These are phyloP conservation scores for Drosophila fuyamai DNA, from an alignment of 1,140 invertebrate species.

Conservation along the genomic window DNA sequence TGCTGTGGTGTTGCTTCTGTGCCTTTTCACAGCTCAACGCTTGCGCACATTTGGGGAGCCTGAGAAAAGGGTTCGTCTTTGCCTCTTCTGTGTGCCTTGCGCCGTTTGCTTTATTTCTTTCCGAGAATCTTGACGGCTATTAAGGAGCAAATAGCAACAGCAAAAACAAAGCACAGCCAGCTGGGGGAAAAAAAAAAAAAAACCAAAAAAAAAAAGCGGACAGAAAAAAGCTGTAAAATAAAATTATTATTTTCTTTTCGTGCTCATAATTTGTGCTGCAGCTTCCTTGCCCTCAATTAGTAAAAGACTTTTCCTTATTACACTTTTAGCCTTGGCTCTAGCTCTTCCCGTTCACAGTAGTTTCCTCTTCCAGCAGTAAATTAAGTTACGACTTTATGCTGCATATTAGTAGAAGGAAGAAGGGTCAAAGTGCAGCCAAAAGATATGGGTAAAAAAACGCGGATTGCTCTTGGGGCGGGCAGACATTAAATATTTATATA, in stretches of 20 bases:
- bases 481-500: conserved; percentile 28
- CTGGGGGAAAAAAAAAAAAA: not conserved
- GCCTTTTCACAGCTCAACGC: conserved; percentile 82
- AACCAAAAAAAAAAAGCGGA: not conserved
- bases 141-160: conserved; percentile 61
- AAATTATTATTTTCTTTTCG: conserved; percentile 83
- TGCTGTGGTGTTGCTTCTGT: conserved; percentile 41
- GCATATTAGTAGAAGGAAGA: conserved; percentile 33
- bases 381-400: conserved; percentile 45
- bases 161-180: conserved; percentile 16
- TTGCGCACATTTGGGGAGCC: conserved; percentile 67
- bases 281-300: conserved; percentile 68
- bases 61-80: conserved; percentile 64
- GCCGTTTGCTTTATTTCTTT: conserved; percentile 70
- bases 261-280: conserved; percentile 69
- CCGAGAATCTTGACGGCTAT: conserved; percentile 78
- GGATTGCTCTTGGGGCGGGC: not conserved
- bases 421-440: not conserved
- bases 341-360: conserved; percentile 35
- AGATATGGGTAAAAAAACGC: not conserved
- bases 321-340: conserved; percentile 55
- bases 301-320: conserved; percentile 73
- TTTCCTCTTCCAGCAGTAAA: conserved; percentile 33
- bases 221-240: conserved; percentile 59
- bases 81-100: conserved; percentile 23